Base-by-base conservation (phyloP, 1,140 invertebrate genomes). In the Aricia agestis region DNA sequence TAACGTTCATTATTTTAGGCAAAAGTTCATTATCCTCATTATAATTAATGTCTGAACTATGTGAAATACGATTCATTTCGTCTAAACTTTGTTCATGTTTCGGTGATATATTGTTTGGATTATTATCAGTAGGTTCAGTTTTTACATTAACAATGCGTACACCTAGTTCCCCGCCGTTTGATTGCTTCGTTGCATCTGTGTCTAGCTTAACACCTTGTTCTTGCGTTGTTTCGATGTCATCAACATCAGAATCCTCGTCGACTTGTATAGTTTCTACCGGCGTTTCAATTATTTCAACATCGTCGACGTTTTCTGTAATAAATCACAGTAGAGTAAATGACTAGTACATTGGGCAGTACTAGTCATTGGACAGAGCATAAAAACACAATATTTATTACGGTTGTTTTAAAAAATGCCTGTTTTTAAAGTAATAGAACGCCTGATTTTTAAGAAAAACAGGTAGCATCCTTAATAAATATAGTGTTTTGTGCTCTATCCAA, bases 181-280 rank as follows among this genome's bases (percentile, higher is more conserved):
- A 19, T 42, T 10, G 42, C 6, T 18, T 65, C 19, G 18, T 19
- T 13, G 59, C 59, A 45, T 45, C 42, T 65, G 17, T 52, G 2
- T 32, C 36, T 61, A 45, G 2, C 6, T 15, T 70, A 25, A 63
- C 59, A 57, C 13, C 6, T 19, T 69, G 31, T 41, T 72, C 57
- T 57, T 66, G 52, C 41, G 17, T 58, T 65, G 41, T 36, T 67
- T 67, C 59, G n/a, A n/a, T 11, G 18, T 76, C 72, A n/a, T 76
- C 74, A 19, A 52, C 66, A 58, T 78, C 74, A 7, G 73, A 73
- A 25, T 84, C 82, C 9, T 75, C 68, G 57, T 75, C 74, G 36
- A 89, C 67, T 15, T 84, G 79, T 68, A 90, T 88, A 0, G 83
- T 87, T 77, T 89, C 88, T n/a, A 90, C 76, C 6, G 74, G 67